phyloP scores from a whole-genome alignment of 30 jellyfish, hydroid and myxozoan genomes.

The Aurelia coerulea region DNA sequence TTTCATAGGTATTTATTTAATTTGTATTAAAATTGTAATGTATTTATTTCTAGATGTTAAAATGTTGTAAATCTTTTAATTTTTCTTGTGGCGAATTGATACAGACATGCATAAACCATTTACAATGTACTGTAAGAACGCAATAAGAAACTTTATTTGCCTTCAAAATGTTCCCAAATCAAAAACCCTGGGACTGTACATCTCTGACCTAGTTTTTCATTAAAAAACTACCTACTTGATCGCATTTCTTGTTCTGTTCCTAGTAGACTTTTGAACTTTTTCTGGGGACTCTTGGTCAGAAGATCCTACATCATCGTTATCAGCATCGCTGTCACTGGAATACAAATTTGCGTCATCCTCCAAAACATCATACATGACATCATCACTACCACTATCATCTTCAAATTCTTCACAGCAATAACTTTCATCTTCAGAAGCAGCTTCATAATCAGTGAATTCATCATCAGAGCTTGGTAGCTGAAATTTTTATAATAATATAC shows the following conservation, averaged over 20 bases:
- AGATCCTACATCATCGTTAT: neutral
- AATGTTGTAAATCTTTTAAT: no score
- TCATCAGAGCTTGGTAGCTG: conserved; percentile 23
- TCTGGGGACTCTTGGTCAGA: conserved; percentile 5
- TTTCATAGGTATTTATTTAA: no score
- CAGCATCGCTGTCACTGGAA: conserved; percentile 27
- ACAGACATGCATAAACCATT: no score
- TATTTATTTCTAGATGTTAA: no score
- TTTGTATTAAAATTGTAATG: no score
- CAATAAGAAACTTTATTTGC: no score
- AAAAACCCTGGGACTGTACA: no score
- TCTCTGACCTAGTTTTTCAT: conserved; percentile 18
- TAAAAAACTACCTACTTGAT: conserved; percentile 2
- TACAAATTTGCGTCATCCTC: conserved; percentile 3
- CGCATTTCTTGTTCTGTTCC: conserved; percentile 10
- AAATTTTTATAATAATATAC: no score
- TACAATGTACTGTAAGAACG: no score
- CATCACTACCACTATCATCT: conserved; percentile 10
- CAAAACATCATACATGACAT: conserved; percentile 12
- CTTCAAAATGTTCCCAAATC: no score
- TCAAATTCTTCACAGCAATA: neutral
- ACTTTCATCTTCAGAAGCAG: neutral
- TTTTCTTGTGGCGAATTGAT: no score
- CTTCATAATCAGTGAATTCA: neutral
- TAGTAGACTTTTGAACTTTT: conserved; percentile 4